Evolutionary conservation across 2,888 invertebrate genomes (phyloP).

Genomic region (Eupeodes latifasciatus): DNA sequence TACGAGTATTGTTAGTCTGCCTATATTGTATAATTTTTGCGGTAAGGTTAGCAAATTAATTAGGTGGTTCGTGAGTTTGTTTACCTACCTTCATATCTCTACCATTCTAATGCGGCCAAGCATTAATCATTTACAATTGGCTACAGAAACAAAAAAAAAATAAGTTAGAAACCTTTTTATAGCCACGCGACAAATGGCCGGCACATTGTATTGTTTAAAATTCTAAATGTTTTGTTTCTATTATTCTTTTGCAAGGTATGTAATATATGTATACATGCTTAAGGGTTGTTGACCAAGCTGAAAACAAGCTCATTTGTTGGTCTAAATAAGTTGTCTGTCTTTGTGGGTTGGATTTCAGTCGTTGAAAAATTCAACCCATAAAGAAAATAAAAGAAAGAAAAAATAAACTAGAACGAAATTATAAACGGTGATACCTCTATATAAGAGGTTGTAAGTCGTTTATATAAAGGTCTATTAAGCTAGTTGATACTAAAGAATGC

Average conservation of each 20-base stretch:
- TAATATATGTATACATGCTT: slow-evolving; percentile 1
- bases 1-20: neutral
- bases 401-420: slow-evolving; percentile 62
- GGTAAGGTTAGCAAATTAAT: slow-evolving; percentile 56
- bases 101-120: slow-evolving; percentile 50
- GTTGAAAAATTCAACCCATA: slow-evolving; percentile 2
- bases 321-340: slow-evolving; percentile 30
- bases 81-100: neutral
- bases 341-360: slow-evolving; percentile 6
- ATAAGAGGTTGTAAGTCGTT: no score
- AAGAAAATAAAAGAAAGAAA: neutral
- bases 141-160: slow-evolving; percentile 29
- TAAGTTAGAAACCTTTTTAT: slow-evolving; percentile 12
- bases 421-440: no score
- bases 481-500: slow-evolving; percentile 16
- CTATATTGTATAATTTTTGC: slow-evolving; percentile 28
- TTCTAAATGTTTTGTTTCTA: neutral
- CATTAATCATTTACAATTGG: slow-evolving; percentile 68
- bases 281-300: slow-evolving; percentile 63
- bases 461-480: slow-evolving; percentile 20
- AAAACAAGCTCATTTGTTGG: neutral
- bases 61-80: slow-evolving; percentile 30
- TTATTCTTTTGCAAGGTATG: neutral
- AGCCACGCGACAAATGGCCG: slow-evolving; percentile 30
- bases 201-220: slow-evolving; percentile 50